These are phyloP conservation scores for Kuschelorhynchus macadamiae DNA, from an alignment of 2,888 invertebrate species.

Conservation along the genomic window DNA sequence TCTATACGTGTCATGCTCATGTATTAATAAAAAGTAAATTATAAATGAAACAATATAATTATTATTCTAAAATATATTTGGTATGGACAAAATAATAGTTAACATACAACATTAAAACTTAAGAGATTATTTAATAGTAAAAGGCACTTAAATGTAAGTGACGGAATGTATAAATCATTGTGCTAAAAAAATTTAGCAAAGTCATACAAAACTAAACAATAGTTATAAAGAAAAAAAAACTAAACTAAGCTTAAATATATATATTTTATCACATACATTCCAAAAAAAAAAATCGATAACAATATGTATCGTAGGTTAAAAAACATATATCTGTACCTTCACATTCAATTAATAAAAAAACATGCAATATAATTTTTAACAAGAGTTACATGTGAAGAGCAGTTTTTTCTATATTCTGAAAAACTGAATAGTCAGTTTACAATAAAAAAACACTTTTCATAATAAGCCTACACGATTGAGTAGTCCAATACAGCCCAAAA, in stretches of 20 bases:
- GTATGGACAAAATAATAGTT: conserved; percentile 47
- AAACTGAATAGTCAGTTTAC: no score
- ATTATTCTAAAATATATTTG: conserved; percentile 46
- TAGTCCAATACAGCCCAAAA: no score
- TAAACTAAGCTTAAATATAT: conserved; percentile 27
- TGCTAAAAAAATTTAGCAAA: conserved; percentile 34
- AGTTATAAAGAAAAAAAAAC: conserved; percentile 38
- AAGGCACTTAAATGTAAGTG: conserved; percentile 32
- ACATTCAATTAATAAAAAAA: no score
- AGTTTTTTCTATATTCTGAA: no score
- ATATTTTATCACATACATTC: conserved; percentile 47
- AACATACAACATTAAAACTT: conserved; percentile 45
- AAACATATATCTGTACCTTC: no score
- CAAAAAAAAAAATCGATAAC: conserved; percentile 24
- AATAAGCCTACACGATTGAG: no score
- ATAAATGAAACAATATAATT: neutral
- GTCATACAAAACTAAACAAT: conserved; percentile 40
- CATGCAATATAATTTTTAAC: no score
- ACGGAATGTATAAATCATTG: conserved; percentile 44
- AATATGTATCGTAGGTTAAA: no score
- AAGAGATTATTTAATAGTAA: conserved; percentile 23
- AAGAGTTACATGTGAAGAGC: no score
- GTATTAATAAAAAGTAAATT: no score
- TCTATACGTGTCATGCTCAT: no score
- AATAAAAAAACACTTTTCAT: no score